Evolutionary conservation across 2,113 vertebrate species (phyloP).

Genomic region (Boulengerochromis microlepis): DNA sequence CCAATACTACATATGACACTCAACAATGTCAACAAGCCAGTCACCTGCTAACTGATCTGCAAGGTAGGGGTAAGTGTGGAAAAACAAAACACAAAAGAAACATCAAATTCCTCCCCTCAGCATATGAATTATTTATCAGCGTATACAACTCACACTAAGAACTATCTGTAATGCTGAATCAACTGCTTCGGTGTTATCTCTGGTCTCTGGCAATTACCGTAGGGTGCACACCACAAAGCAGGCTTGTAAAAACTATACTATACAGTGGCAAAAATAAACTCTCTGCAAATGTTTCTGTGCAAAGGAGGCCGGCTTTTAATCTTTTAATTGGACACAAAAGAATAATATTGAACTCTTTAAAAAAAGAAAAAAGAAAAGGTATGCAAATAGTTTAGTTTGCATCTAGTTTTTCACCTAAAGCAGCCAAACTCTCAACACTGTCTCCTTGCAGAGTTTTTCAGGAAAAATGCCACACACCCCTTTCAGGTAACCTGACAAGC

Average conservation of each 20-base stretch:
- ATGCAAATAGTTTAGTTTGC: background rate
- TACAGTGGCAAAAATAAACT: background rate
- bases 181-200: background rate
- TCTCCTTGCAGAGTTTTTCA: background rate
- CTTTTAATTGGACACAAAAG: background rate
- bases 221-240: background rate
- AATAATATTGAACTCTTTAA: background rate
- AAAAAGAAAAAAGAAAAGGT: background rate
- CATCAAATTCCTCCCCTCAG: background rate
- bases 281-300: background rate
- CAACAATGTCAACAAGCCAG: conserved; percentile 35
- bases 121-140: background rate
- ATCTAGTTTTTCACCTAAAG: background rate
- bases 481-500: conserved; percentile 53
- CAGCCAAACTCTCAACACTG: background rate
- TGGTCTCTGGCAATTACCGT: background rate
- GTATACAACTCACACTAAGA: background rate
- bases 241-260: background rate
- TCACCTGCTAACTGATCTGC: background rate
- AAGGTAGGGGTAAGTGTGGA: background rate
- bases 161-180: background rate
- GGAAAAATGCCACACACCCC: background rate
- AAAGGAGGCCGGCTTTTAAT: background rate
- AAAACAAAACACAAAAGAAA: background rate
- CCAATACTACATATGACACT: conserved; percentile 32